A percentile compares a stretch with the other conserved stretches of the same genome.
Conservation (phyloP, 1,140 invertebrate genomes). For the Eumeta japonica region DNA sequence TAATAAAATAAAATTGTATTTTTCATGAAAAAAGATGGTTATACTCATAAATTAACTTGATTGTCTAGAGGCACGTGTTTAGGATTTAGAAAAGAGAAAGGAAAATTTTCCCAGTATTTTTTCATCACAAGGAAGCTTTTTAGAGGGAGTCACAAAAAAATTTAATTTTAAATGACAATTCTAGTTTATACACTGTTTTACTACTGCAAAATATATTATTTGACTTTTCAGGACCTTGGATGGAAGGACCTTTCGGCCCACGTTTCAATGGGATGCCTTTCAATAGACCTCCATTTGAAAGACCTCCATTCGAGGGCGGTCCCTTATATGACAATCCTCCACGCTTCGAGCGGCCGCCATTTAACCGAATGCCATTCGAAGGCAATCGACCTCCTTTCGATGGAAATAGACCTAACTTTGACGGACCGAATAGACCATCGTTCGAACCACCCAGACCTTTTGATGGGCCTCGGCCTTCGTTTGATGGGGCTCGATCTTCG, state of each 20-base stretch:
- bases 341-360: constrained; percentile 30
- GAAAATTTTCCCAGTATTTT: too few relatives aligned
- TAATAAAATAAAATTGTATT: too few relatives aligned
- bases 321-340: constrained; percentile 29
- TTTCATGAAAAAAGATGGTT: too few relatives aligned
- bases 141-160: too few relatives aligned
- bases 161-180: neutral
- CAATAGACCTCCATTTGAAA: constrained; percentile 35
- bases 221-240: constrained; percentile 48
- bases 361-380: constrained; percentile 29
- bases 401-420: constrained; percentile 35
- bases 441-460: constrained; percentile 22
- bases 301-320: constrained; percentile 30
- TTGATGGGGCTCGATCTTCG: constrained; percentile 38
- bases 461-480: constrained; percentile 23
- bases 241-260: constrained; percentile 41
- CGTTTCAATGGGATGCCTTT: constrained; percentile 36
- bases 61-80: too few relatives aligned
- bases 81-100: too few relatives aligned
- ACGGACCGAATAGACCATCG: constrained; percentile 26
- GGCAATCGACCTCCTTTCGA: constrained; percentile 30
- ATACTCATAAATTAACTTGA: too few relatives aligned
- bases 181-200: neutral
- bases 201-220: neutral
- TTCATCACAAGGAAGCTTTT: too few relatives aligned